Evolutionary conservation across 2,797 vertebrate genomes (phyloP).

Genomic region (Diceros bicornis): DNA sequence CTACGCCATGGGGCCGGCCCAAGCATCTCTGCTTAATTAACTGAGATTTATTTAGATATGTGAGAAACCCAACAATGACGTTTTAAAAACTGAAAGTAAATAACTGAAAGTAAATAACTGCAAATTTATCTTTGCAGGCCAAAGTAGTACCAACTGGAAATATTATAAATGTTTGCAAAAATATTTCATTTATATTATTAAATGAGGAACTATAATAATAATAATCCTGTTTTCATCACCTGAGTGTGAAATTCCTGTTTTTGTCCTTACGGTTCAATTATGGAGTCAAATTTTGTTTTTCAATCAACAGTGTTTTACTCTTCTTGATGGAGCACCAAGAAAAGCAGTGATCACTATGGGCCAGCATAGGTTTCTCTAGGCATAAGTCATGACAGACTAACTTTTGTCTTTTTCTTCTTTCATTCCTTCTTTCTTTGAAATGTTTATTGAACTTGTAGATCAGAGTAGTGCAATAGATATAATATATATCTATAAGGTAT

Average conservation of each 20-base stretch:
- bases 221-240: conserved; percentile 15
- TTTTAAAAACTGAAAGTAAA: conserved; percentile 61
- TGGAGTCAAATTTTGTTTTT: neutral
- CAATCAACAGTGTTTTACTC: neutral
- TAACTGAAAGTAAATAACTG: neutral
- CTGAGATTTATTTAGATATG: conserved; percentile 1
- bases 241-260: neutral
- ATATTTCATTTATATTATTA: neutral
- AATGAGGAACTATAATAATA: conserved; percentile 31
- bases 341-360: neutral
- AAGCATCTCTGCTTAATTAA: neutral
- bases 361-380: neutral
- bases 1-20: no score
- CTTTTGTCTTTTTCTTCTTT: neutral
- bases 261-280: conserved; percentile 17
- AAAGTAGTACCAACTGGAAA: conserved; percentile 48
- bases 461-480: neutral
- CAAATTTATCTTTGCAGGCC: conserved; percentile 58
- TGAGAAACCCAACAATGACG: conserved; percentile 21
- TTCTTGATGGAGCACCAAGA: neutral
- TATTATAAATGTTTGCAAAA: conserved; percentile 52
- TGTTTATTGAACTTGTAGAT: conserved; percentile 5
- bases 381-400: neutral
- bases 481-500: neutral
- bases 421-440: neutral